phyloP scores from a whole-genome alignment of 2,888 invertebrate genomes.

The Pyrocoelia pectoralis region DNA sequence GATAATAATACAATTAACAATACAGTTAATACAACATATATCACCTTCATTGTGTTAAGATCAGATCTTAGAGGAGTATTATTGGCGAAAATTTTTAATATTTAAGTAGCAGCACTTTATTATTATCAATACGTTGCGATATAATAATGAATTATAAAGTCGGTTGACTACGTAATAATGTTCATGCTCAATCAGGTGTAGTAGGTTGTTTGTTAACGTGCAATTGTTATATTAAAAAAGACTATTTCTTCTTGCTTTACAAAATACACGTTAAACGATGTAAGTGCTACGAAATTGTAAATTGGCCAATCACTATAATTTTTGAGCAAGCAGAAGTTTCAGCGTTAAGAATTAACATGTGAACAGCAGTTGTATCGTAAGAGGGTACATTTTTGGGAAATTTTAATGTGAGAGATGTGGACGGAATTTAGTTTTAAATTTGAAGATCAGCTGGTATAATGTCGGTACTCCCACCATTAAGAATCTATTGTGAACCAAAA shows the following conservation, averaged over 20 bases:
- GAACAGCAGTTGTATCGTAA: not conserved
- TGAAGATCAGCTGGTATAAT: not conserved
- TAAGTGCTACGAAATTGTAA: not conserved
- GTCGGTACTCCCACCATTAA: too few species aligned
- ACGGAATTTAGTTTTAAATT: not conserved
- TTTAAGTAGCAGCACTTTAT: conserved; percentile 34
- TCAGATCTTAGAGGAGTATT: conserved; percentile 37
- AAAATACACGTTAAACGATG: not conserved
- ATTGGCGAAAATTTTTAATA: conserved; percentile 34
- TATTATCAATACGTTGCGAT: conserved; percentile 27
- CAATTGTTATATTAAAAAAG: conserved; percentile 2
- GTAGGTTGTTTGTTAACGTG: not conserved
- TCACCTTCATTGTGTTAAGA: conserved; percentile 36
- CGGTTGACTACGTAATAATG: too few species aligned
- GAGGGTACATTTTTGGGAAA: not conserved
- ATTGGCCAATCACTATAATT: conserved; percentile 22
- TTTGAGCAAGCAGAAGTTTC: conserved; percentile 24
- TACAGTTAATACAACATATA: conserved; percentile 44
- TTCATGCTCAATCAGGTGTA: conserved; percentile 20
- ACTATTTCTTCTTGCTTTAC: not conserved
- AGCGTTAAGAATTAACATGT: not conserved
- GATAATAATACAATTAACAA: conserved; percentile 51
- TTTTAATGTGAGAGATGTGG: not conserved
- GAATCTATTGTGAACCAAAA: too few species aligned
- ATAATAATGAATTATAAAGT: conserved; percentile 22